A percentile compares a stretch with the other conserved stretches of the same genome.
Conservation (phyloP, 92 coral and sea anemone genomes). For the Siderastrea radians region DNA sequence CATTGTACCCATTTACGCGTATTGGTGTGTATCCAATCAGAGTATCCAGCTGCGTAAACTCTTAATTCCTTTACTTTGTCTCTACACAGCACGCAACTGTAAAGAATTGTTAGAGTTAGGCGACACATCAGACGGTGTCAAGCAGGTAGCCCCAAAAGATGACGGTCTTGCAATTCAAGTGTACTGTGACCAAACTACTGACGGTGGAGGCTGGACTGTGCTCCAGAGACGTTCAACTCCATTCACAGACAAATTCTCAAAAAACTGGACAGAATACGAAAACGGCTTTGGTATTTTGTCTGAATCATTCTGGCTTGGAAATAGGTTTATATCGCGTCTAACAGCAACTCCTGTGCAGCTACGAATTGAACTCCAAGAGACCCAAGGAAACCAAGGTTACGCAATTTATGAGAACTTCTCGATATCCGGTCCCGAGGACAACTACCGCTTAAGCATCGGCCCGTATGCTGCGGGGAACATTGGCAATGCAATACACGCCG, state of each 20-base stretch:
- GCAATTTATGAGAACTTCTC: constrained; percentile 37
- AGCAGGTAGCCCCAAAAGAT: constrained; percentile 31
- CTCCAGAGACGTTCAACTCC: constrained; percentile 43
- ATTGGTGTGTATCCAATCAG: not conserved
- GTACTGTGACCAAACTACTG: constrained; percentile 59
- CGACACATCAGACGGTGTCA: constrained; percentile 3
- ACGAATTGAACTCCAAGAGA: constrained; percentile 40
- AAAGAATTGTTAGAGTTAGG: constrained; percentile 41
- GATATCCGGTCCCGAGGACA: constrained; percentile 35
- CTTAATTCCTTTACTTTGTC: not conserved
- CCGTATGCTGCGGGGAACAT: constrained; percentile 30
- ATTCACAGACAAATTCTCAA: constrained; percentile 23
- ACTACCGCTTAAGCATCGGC: constrained; percentile 38
- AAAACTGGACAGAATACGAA: constrained; percentile 52
- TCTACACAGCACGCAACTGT: constrained; percentile 45
- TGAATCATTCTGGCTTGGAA: constrained; percentile 58
- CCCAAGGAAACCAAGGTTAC: constrained; percentile 10
- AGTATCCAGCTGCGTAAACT: not conserved
- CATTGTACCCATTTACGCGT: not conserved
- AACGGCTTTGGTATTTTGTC: constrained; percentile 46
- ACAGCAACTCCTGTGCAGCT: constrained; percentile 30
- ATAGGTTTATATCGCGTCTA: constrained; percentile 24
- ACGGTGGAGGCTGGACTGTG: constrained; percentile 68
- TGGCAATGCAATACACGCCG: constrained; percentile 35
- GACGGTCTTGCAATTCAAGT: constrained; percentile 1